Evolutionary conservation across 1,140 invertebrate species (phyloP).

Genomic region (Leptinotarsa texana): DNA sequence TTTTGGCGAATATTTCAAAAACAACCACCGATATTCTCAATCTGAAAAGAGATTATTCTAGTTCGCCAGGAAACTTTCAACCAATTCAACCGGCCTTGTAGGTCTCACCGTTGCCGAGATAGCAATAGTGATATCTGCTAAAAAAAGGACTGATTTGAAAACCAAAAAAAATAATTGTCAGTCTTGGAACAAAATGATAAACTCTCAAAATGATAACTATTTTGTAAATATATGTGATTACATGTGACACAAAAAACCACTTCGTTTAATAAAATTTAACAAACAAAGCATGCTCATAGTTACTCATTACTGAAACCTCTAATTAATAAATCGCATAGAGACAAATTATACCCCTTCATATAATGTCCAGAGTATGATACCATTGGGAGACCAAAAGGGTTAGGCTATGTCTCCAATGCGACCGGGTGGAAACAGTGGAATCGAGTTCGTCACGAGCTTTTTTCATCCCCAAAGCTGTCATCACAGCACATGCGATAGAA

Average conservation of each 20-base stretch:
- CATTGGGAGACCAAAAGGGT: slow-evolving; percentile 49
- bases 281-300: slow-evolving; percentile 31
- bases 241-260: slow-evolving; percentile 30
- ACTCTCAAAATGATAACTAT: too few relatives aligned
- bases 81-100: too few relatives aligned
- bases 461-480: neutral
- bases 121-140: too few relatives aligned
- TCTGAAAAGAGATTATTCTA: too few relatives aligned
- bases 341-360: slow-evolving; percentile 49
- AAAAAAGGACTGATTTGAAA: too few relatives aligned
- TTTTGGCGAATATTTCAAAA: too few relatives aligned
- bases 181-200: too few relatives aligned
- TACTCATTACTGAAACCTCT: slow-evolving; percentile 42
- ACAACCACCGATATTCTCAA: too few relatives aligned
- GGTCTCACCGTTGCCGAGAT: too few relatives aligned
- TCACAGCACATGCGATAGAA: neutral
- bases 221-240: neutral
- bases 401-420: slow-evolving; percentile 37
- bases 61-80: too few relatives aligned
- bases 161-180: too few relatives aligned
- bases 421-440: neutral
- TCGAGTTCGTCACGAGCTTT: neutral
- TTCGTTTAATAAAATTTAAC: slow-evolving; percentile 32
- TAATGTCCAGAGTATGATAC: slow-evolving; percentile 52
- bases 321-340: slow-evolving; percentile 52